Evolutionary conservation across 2,113 vertebrate species (phyloP).

Genomic region (Vicugna pacos): DNA sequence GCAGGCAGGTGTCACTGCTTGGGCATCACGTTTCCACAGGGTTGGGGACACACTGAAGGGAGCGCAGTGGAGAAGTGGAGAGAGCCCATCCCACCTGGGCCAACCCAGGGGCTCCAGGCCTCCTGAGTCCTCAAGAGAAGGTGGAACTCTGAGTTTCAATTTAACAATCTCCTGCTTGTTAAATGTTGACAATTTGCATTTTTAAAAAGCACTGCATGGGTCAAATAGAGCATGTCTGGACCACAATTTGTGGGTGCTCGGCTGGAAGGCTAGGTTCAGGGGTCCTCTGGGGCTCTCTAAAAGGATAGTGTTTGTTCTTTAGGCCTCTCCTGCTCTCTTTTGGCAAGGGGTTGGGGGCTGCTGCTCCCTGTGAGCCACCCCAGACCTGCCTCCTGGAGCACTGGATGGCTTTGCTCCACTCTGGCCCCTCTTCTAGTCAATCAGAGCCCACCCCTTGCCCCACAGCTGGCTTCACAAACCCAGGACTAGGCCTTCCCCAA

Average conservation of each 20-base stretch:
- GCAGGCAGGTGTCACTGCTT: neutral
- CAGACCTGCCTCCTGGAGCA: neutral
- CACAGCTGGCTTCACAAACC: neutral
- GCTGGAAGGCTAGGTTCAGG: neutral
- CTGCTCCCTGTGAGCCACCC: neutral
- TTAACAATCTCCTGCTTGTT: neutral
- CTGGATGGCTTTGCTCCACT: neutral
- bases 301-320: neutral
- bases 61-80: neutral
- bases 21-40: neutral
- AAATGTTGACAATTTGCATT: neutral
- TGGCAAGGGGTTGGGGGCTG: neutral
- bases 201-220: neutral
- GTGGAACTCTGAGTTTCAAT: neutral
- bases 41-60: neutral
- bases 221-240: slow-evolving; percentile 15
- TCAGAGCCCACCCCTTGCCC: neutral
- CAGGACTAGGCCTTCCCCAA: neutral
- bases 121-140: neutral
- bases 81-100: neutral
- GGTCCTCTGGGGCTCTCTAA: neutral
- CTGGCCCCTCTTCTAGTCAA: neutral
- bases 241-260: neutral
- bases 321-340: neutral
- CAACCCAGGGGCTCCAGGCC: neutral